Conservation (phyloP, 2,888 invertebrate species). For the Meandrusa payeni region DNA sequence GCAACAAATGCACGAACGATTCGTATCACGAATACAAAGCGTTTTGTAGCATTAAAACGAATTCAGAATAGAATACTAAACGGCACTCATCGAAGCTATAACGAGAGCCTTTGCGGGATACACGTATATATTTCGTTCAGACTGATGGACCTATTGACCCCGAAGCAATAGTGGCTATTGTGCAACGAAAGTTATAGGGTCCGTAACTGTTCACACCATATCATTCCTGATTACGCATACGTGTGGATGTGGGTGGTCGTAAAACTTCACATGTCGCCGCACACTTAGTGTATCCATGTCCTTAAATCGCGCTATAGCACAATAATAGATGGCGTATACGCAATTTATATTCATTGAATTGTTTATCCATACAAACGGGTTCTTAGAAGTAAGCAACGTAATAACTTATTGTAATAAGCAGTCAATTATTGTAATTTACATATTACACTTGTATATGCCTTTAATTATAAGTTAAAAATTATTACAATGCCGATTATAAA, state of each 20-base stretch:
- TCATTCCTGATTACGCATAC: constrained; percentile 40
- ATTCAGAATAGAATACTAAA: constrained; percentile 16
- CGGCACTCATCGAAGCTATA: constrained; percentile 4
- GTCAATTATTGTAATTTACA: no score
- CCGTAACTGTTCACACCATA: background rate
- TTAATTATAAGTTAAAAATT: no score
- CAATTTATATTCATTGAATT: no score
- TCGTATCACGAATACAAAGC: constrained; percentile 13
- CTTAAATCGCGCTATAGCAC: no score
- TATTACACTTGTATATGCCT: no score
- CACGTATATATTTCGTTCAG: constrained; percentile 12
- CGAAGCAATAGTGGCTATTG: constrained; percentile 20
- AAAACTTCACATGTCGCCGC: constrained; percentile 39
- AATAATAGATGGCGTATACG: no score
- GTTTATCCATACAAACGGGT: constrained; percentile 25
- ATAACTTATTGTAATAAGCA: no score
- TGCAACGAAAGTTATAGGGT: constrained; percentile 11
- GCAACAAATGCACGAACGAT: constrained; percentile 4
- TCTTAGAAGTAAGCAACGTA: constrained; percentile 37
- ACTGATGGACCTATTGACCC: constrained; percentile 22
- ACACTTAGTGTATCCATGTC: no score
- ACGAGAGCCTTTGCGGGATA: constrained; percentile 17
- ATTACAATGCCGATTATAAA: no score
- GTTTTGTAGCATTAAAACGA: constrained; percentile 6
- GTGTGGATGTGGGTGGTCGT: constrained; percentile 68